Percentiles rank a stretch among this genome's conserved stretches.
Conservation (phyloP, 2,113 vertebrate genomes). For the Vidua chalybeata region DNA sequence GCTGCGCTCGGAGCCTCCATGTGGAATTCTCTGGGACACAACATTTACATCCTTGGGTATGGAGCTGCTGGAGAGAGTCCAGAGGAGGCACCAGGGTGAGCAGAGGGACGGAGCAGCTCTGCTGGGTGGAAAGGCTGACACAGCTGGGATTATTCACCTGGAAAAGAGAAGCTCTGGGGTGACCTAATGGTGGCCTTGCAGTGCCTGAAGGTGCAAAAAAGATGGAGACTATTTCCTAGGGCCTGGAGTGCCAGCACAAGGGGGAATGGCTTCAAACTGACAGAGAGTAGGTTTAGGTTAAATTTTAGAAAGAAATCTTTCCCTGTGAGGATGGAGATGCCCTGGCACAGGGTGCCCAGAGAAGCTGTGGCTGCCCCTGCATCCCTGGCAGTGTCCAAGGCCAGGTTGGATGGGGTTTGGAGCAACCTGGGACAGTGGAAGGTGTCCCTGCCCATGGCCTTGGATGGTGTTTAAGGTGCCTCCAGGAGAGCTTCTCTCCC, state of each 20-base stretch:
- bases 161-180: rapidly evolving
- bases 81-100: neutral
- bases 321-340: rapidly evolving
- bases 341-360: neutral
- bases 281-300: rapidly evolving
- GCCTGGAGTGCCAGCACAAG: rapidly evolving
- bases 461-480: neutral
- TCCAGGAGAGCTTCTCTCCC: neutral
- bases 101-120: neutral
- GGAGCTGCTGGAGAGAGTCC: neutral
- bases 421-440: rapidly evolving
- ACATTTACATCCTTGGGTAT: neutral
- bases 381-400: rapidly evolving
- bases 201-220: rapidly evolving
- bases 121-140: neutral
- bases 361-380: neutral
- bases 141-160: neutral
- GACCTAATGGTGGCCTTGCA: rapidly evolving
- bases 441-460: neutral
- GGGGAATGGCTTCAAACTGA: rapidly evolving
- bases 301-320: rapidly evolving
- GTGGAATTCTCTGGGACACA: neutral
- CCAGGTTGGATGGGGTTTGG: rapidly evolving
- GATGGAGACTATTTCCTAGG: rapidly evolving
- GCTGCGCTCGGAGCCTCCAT: neutral